Conservation (phyloP, 2,797 vertebrate species). For the Geotrypetes seraphini region DNA sequence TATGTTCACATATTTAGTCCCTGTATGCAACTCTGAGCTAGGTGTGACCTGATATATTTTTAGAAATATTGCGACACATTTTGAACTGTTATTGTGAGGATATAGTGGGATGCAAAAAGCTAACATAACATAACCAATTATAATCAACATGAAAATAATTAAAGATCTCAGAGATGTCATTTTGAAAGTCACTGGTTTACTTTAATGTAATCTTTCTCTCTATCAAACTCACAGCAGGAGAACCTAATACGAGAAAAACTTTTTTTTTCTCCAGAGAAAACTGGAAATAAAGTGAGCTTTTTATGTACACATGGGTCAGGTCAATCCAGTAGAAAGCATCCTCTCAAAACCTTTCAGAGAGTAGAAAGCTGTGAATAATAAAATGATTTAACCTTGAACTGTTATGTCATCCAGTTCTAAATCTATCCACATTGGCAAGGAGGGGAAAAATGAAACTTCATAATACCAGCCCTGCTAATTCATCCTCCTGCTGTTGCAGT, state of each 20-base stretch:
- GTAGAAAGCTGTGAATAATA: constrained; percentile 10
- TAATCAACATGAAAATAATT: constrained; percentile 10
- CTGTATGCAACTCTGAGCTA: too few relatives aligned
- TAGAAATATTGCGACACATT: too few relatives aligned
- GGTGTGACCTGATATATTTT: too few relatives aligned
- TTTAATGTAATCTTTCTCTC: constrained; percentile 11
- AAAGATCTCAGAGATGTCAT: constrained; percentile 4
- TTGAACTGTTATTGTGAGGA: too few relatives aligned
- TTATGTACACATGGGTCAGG: constrained; percentile 12
- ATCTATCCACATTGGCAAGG: not conserved
- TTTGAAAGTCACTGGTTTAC: constrained; percentile 9
- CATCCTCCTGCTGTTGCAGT: too few relatives aligned
- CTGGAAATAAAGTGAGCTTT: constrained; percentile 5
- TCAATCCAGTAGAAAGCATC: constrained; percentile 5
- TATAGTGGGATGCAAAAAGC: too few relatives aligned
- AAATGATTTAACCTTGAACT: constrained; percentile 17
- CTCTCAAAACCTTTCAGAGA: constrained; percentile 20
- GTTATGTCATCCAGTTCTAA: constrained; percentile 4
- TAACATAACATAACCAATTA: constrained; percentile 1
- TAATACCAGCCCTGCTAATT: not conserved
- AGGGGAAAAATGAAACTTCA: not conserved
- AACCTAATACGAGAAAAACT: constrained; percentile 3
- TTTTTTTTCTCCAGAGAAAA: constrained; percentile 3
- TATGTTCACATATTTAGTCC: too few relatives aligned
- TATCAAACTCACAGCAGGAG: constrained; percentile 16